phyloP scores from a whole-genome alignment of 2,113 vertebrate species.

The Poeciliopsis retropinna region DNA sequence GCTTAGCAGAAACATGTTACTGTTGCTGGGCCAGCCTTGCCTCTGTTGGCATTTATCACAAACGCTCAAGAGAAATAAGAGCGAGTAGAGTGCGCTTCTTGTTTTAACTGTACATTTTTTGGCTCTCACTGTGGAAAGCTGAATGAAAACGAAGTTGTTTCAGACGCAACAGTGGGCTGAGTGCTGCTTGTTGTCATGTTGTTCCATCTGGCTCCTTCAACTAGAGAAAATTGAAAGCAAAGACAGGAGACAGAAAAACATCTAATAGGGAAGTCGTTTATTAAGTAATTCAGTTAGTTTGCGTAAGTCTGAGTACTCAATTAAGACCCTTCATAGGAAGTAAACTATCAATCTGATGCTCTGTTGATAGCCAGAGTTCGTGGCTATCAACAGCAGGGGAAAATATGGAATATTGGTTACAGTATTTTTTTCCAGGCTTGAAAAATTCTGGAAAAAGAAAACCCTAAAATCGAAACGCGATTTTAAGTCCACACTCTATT shows the following conservation, averaged over 20 bases:
- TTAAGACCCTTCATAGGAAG: not conserved
- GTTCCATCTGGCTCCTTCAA: not conserved
- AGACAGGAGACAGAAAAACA: not conserved
- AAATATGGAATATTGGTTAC: not conserved
- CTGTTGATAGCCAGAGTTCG: too few relatives aligned
- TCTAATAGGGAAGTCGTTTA: not conserved
- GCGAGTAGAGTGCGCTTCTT: not conserved
- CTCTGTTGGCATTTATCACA: not conserved
- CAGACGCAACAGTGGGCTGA: not conserved
- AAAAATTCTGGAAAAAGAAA: not conserved
- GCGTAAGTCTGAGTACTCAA: not conserved
- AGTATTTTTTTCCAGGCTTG: not conserved
- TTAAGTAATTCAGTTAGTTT: not conserved
- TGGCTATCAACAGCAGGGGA: too few relatives aligned
- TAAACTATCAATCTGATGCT: not conserved
- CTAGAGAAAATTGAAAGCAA: not conserved
- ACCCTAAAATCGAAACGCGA: too few relatives aligned
- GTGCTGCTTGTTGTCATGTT: not conserved
- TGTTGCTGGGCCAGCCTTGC: not conserved
- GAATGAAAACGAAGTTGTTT: not conserved
- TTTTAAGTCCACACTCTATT: not conserved
- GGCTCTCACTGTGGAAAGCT: not conserved
- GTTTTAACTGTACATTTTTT: not conserved
- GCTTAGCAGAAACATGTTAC: conserved; percentile 21
- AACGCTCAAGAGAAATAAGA: not conserved